phyloP scores from a whole-genome alignment of 2,888 invertebrate species.

The Campopleginae sp. region DNA sequence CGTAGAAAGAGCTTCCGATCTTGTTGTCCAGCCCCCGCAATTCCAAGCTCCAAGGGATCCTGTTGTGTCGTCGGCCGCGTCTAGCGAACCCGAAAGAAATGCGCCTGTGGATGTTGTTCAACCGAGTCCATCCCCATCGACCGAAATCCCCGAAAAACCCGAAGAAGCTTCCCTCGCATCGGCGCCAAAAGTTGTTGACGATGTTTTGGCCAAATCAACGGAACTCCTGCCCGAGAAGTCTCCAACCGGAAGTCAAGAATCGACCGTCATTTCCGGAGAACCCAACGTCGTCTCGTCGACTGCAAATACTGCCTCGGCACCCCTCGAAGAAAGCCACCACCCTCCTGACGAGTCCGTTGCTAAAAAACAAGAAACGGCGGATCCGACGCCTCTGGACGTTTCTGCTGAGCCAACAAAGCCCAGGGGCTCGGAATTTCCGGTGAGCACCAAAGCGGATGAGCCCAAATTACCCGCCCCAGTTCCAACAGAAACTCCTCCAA shows the following conservation, averaged over 20 bases:
- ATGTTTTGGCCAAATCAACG: conserved; percentile 42
- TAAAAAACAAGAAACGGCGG: not conserved
- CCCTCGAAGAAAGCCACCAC: not conserved
- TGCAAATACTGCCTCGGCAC: not conserved
- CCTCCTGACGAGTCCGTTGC: not conserved
- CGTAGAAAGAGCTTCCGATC: conserved; percentile 21
- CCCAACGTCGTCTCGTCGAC: not conserved
- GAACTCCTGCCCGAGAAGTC: conserved; percentile 42
- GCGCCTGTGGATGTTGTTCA: not conserved
- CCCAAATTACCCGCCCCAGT: not conserved
- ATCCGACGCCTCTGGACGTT: not conserved
- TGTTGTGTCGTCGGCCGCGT: not conserved
- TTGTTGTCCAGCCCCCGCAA: not conserved
- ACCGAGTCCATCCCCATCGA: not conserved
- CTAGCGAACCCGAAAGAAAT: conserved; percentile 58
- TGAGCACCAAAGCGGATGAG: not conserved
- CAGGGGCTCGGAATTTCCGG: not conserved
- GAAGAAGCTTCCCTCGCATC: not conserved
- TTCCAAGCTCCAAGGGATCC: conserved; percentile 12
- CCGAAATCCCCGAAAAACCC: not conserved
- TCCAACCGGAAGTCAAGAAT: not conserved
- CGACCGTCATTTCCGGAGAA: not conserved
- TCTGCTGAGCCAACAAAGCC: not conserved
- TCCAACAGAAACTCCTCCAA: conserved; percentile 2
- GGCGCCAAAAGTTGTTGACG: not conserved